phyloP scores from a whole-genome alignment of 2,113 vertebrate genomes.

The Phoxinus phoxinus region DNA sequence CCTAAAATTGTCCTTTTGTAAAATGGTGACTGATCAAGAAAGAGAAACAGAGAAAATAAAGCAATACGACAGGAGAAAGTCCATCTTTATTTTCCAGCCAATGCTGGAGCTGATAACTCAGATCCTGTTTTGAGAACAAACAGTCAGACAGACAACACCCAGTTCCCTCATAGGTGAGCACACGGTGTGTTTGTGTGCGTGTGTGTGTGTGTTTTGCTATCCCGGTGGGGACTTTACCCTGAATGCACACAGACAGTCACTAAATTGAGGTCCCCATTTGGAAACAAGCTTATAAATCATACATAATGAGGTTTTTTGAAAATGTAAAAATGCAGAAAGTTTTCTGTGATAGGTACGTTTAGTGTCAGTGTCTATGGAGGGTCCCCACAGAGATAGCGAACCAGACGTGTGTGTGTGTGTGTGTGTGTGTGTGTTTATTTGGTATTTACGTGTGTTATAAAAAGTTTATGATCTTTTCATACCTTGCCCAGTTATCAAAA shows the following conservation, averaged over 20 bases:
- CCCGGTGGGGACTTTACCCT: too few relatives aligned
- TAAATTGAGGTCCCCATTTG: too few relatives aligned
- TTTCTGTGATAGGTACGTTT: too few relatives aligned
- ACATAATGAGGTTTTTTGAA: too few relatives aligned
- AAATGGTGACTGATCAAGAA: background rate
- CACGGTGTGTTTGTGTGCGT: background rate
- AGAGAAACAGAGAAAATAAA: background rate
- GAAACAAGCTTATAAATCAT: too few relatives aligned
- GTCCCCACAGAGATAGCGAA: too few relatives aligned
- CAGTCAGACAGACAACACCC: slow-evolving; percentile 49
- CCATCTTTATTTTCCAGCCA: background rate
- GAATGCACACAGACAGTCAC: too few relatives aligned
- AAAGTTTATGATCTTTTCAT: background rate
- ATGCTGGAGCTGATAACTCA: slow-evolving; percentile 19
- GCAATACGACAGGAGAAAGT: background rate
- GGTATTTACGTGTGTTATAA: background rate
- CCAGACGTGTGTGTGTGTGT: background rate
- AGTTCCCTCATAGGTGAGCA: slow-evolving; percentile 49
- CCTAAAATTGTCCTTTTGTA: background rate
- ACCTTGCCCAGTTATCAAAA: slow-evolving; percentile 7
- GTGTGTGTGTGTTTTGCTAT: background rate
- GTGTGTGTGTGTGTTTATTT: background rate
- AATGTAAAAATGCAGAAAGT: too few relatives aligned
- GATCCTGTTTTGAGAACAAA: slow-evolving; percentile 67
- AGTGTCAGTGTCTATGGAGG: too few relatives aligned